These are phyloP conservation scores for Synanthedon vespiformis DNA, from an alignment of 2,888 invertebrate genomes.

Conservation along the genomic window DNA sequence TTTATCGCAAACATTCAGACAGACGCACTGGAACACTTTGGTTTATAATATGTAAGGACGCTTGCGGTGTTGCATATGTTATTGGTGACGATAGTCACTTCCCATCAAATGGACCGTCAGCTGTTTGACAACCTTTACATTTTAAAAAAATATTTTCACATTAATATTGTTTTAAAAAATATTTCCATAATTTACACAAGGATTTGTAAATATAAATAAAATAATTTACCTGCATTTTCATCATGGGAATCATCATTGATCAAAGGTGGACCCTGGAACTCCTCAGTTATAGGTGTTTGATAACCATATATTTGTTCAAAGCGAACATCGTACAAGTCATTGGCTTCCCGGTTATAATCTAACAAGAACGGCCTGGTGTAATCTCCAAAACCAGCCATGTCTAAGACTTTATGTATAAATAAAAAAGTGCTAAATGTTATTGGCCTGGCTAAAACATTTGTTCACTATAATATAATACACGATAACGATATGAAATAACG, in stretches of 20 bases:
- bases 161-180: too few species aligned
- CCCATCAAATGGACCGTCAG: too few species aligned
- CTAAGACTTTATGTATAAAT: slow-evolving; percentile 1
- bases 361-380: slow-evolving; percentile 53
- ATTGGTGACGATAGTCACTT: too few species aligned
- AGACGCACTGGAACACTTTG: too few species aligned
- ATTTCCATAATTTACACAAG: not conserved
- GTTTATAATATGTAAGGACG: too few species aligned
- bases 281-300: slow-evolving; percentile 58
- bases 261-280: slow-evolving; percentile 61
- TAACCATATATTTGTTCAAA: slow-evolving; percentile 65
- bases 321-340: slow-evolving; percentile 59
- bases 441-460: not conserved
- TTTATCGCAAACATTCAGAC: too few species aligned
- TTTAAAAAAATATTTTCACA: too few species aligned
- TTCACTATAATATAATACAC: too few species aligned
- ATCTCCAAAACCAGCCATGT: slow-evolving; percentile 63
- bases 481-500: too few species aligned
- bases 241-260: slow-evolving; percentile 58
- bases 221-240: slow-evolving; percentile 32
- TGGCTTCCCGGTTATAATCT: slow-evolving; percentile 56
- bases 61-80: too few species aligned
- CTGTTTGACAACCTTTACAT: too few species aligned
- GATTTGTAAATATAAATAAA: not conserved
- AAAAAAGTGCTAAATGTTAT: not conserved